Conservation (phyloP, 2,888 invertebrate species). For the Amphipyra berbera region DNA sequence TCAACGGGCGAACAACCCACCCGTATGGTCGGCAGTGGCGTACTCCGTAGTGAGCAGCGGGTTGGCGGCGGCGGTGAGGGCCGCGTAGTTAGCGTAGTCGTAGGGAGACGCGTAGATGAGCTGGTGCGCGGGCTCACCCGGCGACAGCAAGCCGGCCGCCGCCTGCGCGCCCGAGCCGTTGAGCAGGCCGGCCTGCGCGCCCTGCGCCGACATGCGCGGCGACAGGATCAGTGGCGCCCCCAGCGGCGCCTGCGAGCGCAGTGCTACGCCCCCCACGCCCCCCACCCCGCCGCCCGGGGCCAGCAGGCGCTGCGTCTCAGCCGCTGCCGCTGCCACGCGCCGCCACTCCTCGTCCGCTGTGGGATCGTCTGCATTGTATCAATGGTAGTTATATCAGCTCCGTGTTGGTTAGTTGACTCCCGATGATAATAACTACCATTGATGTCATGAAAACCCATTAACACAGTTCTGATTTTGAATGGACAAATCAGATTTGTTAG, state of each 20-base stretch:
- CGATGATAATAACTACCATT: constrained; percentile 26
- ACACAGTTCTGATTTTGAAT: constrained; percentile 22
- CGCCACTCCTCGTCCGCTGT: constrained; percentile 96
- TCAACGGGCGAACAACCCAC: constrained; percentile 94
- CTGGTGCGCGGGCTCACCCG: constrained; percentile 93
- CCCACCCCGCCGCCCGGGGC: constrained; percentile 88
- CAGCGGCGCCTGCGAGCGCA: constrained; percentile 93
- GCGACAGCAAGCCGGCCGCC: constrained; percentile 85
- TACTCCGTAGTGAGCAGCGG: constrained; percentile 95
- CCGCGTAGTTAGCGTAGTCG: constrained; percentile 97
- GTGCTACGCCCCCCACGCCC: constrained; percentile 86
- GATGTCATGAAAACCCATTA: constrained; percentile 24
- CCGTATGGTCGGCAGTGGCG: constrained; percentile 96
- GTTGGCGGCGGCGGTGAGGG: constrained; percentile 93
- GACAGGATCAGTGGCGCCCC: constrained; percentile 98
- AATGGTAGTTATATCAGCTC: constrained; percentile 77
- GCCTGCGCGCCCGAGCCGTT: constrained; percentile 83
- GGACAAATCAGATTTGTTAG: constrained; percentile 27
- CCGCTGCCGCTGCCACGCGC: constrained; percentile 94
- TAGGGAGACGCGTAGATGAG: constrained; percentile 96
- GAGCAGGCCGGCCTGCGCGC: constrained; percentile 92
- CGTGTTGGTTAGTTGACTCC: constrained; percentile 31
- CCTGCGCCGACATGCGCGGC: constrained; percentile 95
- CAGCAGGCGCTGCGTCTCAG: constrained; percentile 94
- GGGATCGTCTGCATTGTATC: constrained; percentile 78